Evolutionary conservation across 2,113 vertebrate species (phyloP), one percentile per base, ranked within the genome.

Genomic region (Neotragus pygmaeus): DNA sequence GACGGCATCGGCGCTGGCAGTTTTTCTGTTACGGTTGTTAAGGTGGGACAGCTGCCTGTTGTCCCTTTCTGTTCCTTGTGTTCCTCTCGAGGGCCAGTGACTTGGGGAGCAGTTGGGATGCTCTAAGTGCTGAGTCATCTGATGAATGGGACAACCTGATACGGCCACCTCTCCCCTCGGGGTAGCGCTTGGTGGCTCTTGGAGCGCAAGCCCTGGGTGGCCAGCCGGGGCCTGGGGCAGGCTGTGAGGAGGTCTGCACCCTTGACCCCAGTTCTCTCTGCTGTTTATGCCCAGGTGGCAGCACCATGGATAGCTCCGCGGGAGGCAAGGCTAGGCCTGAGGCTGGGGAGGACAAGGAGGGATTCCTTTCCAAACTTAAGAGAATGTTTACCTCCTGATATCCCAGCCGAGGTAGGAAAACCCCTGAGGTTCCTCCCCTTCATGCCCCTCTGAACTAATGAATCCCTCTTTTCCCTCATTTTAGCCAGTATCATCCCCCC

Each of bases 341-440:
- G 98, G 98, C 98, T 99, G 98, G 99, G 99, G 99, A 99, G 98
- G 98, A 98, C 98, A 98, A 98, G 98, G 98, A 99, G 99, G 99
- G 99, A 98, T 99, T 99, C 99, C 98, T 99, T 99, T 99, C 99
- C 99, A 99, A 99, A 99, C 99, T 99, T 99, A 99, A 99, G 99
- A 99, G 98, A 99, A 98, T 99, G 98, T 99, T 99, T 99, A 99
- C 99, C 97, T 99, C 99, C 98, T 99, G 99, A 99, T 98, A 99
- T 96, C 98, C 99, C 97, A 97, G 97, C 98, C 0, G 99, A 99
- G 99, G 99, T 99, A 99, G 99, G 99, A 98, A 94, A 98, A 73
- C 96, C 97, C 95, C 97, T 45, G 47, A 97, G 98, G 87, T 91
- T 93, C 97, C 97, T 93, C 96, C 83, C 84, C 21, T 49, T 83